A percentile compares a stretch with the other conserved stretches of the same genome.
These are phyloP conservation scores for Torymus auratus DNA, from an alignment of 2,888 invertebrate genomes.

Conservation along the genomic window DNA sequence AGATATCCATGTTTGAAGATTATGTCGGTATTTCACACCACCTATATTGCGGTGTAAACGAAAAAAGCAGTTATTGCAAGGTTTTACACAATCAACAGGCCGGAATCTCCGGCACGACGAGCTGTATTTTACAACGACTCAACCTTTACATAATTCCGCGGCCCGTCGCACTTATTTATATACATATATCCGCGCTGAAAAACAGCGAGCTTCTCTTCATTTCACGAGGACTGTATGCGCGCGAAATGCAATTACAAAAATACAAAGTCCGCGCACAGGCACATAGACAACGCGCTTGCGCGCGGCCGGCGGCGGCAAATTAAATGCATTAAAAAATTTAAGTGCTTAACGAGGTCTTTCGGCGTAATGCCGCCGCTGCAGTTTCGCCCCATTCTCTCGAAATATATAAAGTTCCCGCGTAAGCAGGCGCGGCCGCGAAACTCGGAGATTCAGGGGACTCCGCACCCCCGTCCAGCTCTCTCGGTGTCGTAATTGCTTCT, in stretches of 20 bases:
- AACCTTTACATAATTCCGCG: no score
- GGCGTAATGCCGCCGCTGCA: constrained; percentile 19
- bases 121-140: no score
- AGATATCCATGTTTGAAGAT: no score
- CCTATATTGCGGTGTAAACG: no score
- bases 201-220: background rate
- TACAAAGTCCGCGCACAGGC: background rate
- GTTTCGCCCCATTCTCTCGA: constrained; percentile 33
- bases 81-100: no score
- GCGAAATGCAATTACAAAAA: constrained; percentile 14
- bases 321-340: constrained; percentile 43
- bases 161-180: no score
- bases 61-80: no score
- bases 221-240: background rate
- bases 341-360: constrained; percentile 38
- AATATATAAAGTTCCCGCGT: constrained; percentile 28
- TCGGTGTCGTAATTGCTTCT: constrained; percentile 24
- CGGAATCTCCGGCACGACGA: no score
- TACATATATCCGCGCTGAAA: background rate
- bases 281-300: no score
- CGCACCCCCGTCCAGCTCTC: background rate
- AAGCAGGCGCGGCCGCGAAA: constrained; percentile 7
- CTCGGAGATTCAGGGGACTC: background rate
- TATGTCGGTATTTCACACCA: no score
- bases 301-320: constrained; percentile 2